These are phyloP conservation scores for Channa maculata DNA, from an alignment of 2,113 vertebrate genomes.

Conservation along the genomic window DNA sequence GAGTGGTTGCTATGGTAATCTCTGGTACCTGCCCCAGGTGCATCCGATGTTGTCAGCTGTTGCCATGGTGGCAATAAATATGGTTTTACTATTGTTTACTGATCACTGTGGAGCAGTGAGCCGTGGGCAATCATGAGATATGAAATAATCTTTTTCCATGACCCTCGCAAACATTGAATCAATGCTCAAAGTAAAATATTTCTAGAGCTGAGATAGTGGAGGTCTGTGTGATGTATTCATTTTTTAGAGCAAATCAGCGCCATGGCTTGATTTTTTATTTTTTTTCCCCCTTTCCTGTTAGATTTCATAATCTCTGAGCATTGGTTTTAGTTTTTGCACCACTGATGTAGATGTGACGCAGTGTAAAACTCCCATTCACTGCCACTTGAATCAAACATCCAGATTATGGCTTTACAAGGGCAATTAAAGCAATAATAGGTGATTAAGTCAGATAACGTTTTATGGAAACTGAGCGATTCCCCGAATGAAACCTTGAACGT, in stretches of 20 bases:
- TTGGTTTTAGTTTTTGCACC: too few species aligned
- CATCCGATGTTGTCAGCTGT: conserved; percentile 41
- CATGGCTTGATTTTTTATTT: neutral
- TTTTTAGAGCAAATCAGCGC: neutral
- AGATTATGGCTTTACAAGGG: neutral
- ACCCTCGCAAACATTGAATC: conserved; percentile 24
- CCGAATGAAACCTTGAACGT: neutral
- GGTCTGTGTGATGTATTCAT: neutral
- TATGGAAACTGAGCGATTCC: neutral
- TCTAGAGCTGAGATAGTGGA: neutral
- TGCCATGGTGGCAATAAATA: conserved; percentile 56
- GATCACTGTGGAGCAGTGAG: conserved; percentile 17
- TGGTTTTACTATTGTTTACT: conserved; percentile 60
- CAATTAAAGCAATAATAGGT: neutral
- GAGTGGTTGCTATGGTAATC: conserved; percentile 38
- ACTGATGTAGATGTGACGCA: too few species aligned
- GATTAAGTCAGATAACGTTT: neutral
- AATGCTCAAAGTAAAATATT: neutral
- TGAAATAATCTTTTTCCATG: conserved; percentile 26
- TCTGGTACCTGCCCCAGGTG: conserved; percentile 38
- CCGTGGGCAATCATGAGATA: conserved; percentile 14
- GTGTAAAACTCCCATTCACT: neutral
- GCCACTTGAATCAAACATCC: neutral
- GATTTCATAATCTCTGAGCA: neutral
- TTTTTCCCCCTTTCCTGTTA: neutral